Evolutionary conservation across 2,113 vertebrate genomes (phyloP).

Genomic region (Candoia aspera): DNA sequence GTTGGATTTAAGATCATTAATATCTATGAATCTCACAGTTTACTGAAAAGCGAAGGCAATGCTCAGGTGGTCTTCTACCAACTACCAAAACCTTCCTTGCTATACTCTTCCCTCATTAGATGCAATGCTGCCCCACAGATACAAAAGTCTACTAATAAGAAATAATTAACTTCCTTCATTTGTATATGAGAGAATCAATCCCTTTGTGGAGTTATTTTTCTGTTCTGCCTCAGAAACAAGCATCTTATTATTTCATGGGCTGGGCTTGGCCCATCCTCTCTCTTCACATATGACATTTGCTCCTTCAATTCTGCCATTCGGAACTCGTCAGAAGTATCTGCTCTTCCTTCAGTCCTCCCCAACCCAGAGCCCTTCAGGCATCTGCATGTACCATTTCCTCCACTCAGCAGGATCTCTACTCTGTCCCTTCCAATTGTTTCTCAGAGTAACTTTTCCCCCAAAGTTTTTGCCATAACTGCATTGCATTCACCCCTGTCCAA

Average conservation of each 20-base stretch:
- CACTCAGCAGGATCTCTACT: neutral
- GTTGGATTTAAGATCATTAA: neutral
- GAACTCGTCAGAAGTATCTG: neutral
- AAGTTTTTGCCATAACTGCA: neutral
- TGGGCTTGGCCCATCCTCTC: neutral
- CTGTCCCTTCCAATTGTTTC: neutral
- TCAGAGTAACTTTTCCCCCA: neutral
- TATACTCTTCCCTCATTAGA: neutral
- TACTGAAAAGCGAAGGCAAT: neutral
- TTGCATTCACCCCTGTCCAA: neutral
- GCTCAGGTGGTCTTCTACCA: neutral
- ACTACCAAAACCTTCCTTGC: neutral
- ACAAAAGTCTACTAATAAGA: neutral
- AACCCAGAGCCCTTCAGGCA: neutral
- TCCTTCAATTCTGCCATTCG: neutral
- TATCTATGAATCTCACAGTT: neutral
- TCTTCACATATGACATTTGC: neutral
- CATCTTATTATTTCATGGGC: neutral
- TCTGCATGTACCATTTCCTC: neutral
- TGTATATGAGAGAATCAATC: neutral
- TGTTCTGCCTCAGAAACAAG: neutral
- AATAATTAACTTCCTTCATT: neutral
- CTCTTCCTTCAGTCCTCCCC: neutral
- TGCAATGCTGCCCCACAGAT: neutral
- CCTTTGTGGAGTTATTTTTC: neutral